A percentile compares a stretch with the other conserved stretches of the same genome.
Evolutionary conservation across 2,888 invertebrate genomes (phyloP).

Genomic region (Drosophila prostipennis): DNA sequence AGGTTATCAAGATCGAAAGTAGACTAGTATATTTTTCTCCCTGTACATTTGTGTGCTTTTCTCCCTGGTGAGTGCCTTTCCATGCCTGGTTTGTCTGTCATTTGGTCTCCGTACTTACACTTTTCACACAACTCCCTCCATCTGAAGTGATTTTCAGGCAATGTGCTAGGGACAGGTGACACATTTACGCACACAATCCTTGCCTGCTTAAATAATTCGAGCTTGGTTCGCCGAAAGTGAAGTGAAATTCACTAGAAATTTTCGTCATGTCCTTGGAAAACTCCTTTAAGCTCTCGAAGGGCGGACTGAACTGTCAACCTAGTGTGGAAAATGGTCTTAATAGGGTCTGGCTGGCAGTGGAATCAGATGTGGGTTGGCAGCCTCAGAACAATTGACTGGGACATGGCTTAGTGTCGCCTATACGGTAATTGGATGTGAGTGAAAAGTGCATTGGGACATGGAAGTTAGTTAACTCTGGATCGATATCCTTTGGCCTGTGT

Average conservation of each 20-base stretch:
- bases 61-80: conserved; percentile 11
- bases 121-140: conserved; percentile 40
- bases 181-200: conserved; percentile 23
- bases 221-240: conserved; percentile 30
- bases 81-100: conserved; percentile 25
- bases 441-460: conserved; percentile 34
- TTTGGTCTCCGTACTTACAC: conserved; percentile 57
- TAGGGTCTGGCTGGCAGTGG: conserved; percentile 16
- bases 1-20: too few species aligned
- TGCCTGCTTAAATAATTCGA: conserved; percentile 23
- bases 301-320: conserved; percentile 47
- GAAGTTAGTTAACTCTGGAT: conserved; percentile 24
- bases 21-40: too few species aligned
- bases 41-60: too few species aligned
- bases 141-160: conserved; percentile 53
- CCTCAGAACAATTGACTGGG: conserved; percentile 38
- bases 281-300: conserved; percentile 40
- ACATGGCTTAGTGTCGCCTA: conserved; percentile 34
- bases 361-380: conserved; percentile 38
- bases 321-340: conserved; percentile 52
- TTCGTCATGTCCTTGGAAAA: conserved; percentile 1
- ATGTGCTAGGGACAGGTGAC: conserved; percentile 48
- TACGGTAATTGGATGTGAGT: conserved; percentile 38
- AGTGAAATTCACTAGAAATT: conserved; percentile 53
- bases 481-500: conserved; percentile 18